Base-by-base conservation (phyloP, 2,113 vertebrate genomes). In the Campylomormyrus tamandua region DNA sequence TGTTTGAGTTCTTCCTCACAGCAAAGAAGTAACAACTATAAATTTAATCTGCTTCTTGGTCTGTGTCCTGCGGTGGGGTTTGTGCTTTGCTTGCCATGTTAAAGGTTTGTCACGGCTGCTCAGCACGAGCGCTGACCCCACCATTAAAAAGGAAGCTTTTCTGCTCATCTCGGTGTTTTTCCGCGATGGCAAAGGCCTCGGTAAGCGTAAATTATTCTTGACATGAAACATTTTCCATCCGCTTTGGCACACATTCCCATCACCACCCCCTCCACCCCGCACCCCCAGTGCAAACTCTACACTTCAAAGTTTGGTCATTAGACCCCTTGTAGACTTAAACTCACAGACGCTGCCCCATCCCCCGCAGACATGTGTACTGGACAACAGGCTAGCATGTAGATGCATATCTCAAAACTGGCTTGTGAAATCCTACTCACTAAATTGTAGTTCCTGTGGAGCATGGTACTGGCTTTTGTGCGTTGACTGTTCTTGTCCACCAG, bases 141-240 rank as follows among this genome's bases (percentile, higher is more conserved):
- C 90, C 89, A 89, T 87, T 21, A 89, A 93, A 89, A 83, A 87
- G 80, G 80, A 90, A 90, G 39, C 91, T 90, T 92, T 90, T 83
- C 58, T 53, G 83, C 62, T 91, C 90, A 87, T 53, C 46, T 42
- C 5, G 6, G n/a, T 87, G 66, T 87, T 45, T 53, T 52, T 42
- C 77, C 21, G 56, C 13, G 70, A 70, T 89, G 27, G 35, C 49
- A 48, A 90, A 89, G 89, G 90, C 87, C 74, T 90, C 42, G 1
- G 89, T 90, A 89, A 62, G 46, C 90, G 91, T 86, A 35, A 88
- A 89, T 91, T 90, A 91, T 50, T 3, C 10, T 90, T 62, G 91
- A 90, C 56, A 88, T 90, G 92, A 93, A 90, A 92, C 80, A 7
- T 66, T 91, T 92, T 94, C 91, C 91, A 93, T 91, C 91, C 89